Base-by-base conservation (phyloP, 2,797 vertebrate species). In the Trematomus bernacchii region DNA sequence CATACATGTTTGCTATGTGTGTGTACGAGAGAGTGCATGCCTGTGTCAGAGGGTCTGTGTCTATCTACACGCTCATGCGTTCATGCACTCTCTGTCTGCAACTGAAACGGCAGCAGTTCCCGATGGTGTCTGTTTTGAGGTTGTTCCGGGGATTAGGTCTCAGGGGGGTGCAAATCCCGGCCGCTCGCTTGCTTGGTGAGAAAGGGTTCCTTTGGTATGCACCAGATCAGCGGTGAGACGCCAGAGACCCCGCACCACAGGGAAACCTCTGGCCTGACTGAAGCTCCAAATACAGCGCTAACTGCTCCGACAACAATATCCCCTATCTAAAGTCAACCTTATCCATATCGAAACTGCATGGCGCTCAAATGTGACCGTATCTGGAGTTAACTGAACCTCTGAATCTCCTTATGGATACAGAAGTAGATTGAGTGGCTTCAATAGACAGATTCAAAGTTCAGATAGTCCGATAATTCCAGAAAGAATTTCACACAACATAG, bases 131-230 rank as follows among this genome's bases (percentile, higher is more conserved):
- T 95, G 94, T 93, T 95, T 94, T 92, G 76, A 91, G 87, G 94
- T 93, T 91, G 94, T 95, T 94, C 91, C 92, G 90, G 92, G 83
- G 94, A 94, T 94, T 94, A 94, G 83, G 80, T 87, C 89, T 87
- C 87, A 71, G 85, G 86, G 88, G 93, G 91, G 88, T 94, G 92
- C 93, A 94, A 95, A 95, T 93, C 94, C 91, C 66, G 62, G 75
- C 86, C 85, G 80, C 91, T 90, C 82, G 89, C 90, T 91, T 89
- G 86, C 83, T 86, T 84, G 91, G 92, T 95, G 93, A 94, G 92
- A 95, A 95, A 91, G 92, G 90, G 93, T 93, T 92, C 76, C 87
- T 87, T 85, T 94, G 93, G 93, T 95, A 95, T 95, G 93, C 92
- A 88, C 86, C 84, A 89, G 91, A 94, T 93, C 93, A 94, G 86